Evolutionary conservation across 1,140 invertebrate species (phyloP), one percentile per base, ranked within the genome.

Genomic region (Zophobas atratus): DNA sequence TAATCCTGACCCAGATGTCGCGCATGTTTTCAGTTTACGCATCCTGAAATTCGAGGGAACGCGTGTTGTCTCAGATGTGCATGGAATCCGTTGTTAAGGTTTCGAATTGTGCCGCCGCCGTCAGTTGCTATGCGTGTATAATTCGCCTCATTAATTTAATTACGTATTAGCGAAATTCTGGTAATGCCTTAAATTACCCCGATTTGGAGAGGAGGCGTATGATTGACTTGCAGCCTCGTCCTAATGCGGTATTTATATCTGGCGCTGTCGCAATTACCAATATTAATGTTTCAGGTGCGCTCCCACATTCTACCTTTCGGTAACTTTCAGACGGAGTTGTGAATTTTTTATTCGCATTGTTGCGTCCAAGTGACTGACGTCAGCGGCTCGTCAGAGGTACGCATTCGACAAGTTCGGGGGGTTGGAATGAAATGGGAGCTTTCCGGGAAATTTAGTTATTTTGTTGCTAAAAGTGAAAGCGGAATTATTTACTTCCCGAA

Each of bases 1-100:
- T 83, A 83, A 83, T 83, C 81, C 77, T 81, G 75, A 75, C 75
- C 79, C 74, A 76, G 74, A 76, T 76, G 77, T 79, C 77, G 76
- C 34, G 51, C 67, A 56, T 78, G 71, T 74, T 78, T 78, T 78
- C 77, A 71, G 48, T 75, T 20, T 75, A 60, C 73, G 71, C 71
- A 55, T 51, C 41, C 70, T 6, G 70, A 48, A 48, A 49, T 48
- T n/a, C 35, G 36, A 38, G 43, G 39, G 60, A 67, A 67, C 39
- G 60, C 60, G 60, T 43, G 60, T 67, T 67, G 60, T 43, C 60
- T 67, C 60, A 67, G 60, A 67, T 67, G 60, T 73, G 55, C 55
- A 36, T 20, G 55, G 51, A 73, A 73, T 55, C 49, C n/a, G 35
- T 46, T 55, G 35, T 46, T 55, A 73, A 55, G 71, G 49, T 73